Evolutionary conservation across 1,140 invertebrate species (phyloP).

Genomic region (Bicyclus anynana): DNA sequence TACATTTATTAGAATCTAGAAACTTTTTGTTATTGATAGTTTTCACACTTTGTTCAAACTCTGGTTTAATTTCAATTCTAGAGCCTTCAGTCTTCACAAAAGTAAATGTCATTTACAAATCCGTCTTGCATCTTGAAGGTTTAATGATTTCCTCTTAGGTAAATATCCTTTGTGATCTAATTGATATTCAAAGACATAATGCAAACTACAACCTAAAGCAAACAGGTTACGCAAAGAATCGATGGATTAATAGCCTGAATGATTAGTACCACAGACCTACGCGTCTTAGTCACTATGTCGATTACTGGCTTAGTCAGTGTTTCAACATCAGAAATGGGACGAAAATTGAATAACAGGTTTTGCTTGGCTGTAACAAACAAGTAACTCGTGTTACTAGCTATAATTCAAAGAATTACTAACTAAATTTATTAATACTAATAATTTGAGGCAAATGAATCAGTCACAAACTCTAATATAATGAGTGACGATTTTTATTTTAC

Average conservation of each 20-base stretch:
- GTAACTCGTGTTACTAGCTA: neutral
- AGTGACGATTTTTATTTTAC: no score
- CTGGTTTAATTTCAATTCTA: no score
- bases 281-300: constrained; percentile 23
- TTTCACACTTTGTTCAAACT: no score
- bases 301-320: constrained; percentile 13
- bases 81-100: no score
- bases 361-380: neutral
- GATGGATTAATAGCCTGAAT: constrained; percentile 15
- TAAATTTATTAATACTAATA: no score
- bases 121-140: neutral
- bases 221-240: constrained; percentile 5
- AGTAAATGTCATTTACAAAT: no score
- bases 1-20: no score
- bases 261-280: constrained; percentile 24
- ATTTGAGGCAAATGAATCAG: no score
- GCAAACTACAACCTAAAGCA: neutral
- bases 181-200: neutral
- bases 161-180: no score
- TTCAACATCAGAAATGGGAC: constrained; percentile 14
- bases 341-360: constrained; percentile 6
- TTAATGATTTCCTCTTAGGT: neutral
- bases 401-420: no score
- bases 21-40: no score
- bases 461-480: no score